phyloP scores from a whole-genome alignment of 2,113 vertebrate species.

The Semicossyphus pulcher region DNA sequence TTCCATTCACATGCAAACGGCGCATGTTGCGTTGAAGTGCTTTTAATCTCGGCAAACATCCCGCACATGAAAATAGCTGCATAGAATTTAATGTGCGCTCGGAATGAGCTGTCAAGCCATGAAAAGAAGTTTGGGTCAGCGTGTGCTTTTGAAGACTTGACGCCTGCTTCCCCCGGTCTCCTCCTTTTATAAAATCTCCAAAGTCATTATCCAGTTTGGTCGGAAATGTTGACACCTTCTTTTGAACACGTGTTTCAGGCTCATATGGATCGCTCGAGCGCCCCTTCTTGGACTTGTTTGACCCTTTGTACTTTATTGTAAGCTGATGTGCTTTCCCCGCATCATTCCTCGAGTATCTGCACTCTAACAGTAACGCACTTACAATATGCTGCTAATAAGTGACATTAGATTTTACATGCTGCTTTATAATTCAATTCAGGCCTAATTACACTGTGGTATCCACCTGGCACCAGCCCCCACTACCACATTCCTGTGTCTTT shows the following conservation, averaged over 20 bases:
- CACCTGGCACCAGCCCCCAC: slow-evolving; percentile 80
- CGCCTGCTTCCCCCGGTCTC: slow-evolving; percentile 13
- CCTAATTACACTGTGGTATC: slow-evolving; percentile 81
- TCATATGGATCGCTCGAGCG: slow-evolving; percentile 29
- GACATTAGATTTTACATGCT: slow-evolving; percentile 73
- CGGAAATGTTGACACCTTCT: slow-evolving; percentile 61
- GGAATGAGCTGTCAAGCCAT: slow-evolving; percentile 52
- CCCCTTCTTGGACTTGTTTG: slow-evolving; percentile 33
- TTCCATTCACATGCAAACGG: slow-evolving; percentile 72
- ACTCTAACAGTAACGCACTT: slow-evolving; percentile 34
- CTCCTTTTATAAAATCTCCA: slow-evolving; percentile 19
- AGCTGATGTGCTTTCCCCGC: slow-evolving; percentile 36
- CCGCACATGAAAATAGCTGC: slow-evolving; percentile 41
- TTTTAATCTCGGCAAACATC: slow-evolving; percentile 61
- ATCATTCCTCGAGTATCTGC: slow-evolving; percentile 22
- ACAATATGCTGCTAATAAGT: slow-evolving; percentile 70
- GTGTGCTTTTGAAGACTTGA: slow-evolving; percentile 49
- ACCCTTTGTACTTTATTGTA: slow-evolving; percentile 60
- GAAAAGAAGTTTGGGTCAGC: slow-evolving; percentile 57
- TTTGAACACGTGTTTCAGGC: slow-evolving; percentile 46
- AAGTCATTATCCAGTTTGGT: slow-evolving; percentile 54
- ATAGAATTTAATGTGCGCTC: slow-evolving; percentile 32
- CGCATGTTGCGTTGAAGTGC: slow-evolving; percentile 60
- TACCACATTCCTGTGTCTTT: slow-evolving; percentile 80
- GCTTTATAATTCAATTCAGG: slow-evolving; percentile 77